phyloP scores from a whole-genome alignment of 2,797 vertebrate genomes.

The Cichlasoma orientale region DNA sequence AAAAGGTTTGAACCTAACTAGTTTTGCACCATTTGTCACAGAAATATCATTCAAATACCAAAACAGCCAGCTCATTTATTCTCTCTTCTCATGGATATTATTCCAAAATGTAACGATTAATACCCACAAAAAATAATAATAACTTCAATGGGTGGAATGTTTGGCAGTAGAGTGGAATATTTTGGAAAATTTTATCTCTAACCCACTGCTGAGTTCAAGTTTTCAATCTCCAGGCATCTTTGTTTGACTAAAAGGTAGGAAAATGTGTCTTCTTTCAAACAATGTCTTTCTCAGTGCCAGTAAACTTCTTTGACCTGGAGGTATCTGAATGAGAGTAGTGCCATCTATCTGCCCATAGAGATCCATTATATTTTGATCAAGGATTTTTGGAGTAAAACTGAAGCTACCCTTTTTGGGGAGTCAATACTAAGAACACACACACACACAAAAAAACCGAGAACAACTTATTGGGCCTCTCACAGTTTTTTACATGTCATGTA shows the following conservation, averaged over 20 bases:
- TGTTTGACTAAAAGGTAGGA: neutral
- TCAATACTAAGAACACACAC: neutral
- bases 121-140: neutral
- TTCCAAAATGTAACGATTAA: neutral
- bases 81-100: neutral
- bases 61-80: neutral
- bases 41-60: neutral
- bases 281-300: neutral
- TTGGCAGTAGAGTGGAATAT: neutral
- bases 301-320: neutral
- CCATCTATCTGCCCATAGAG: neutral
- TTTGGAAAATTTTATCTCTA: neutral
- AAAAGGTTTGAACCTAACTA: neutral
- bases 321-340: neutral
- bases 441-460: accelerated
- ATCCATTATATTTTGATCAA: neutral
- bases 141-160: neutral
- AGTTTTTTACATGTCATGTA: too few species aligned
- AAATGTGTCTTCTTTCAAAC: neutral
- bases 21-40: neutral
- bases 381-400: neutral
- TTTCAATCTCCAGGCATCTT: neutral
- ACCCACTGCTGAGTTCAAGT: neutral
- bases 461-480: neutral
- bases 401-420: neutral